Conservation (phyloP, 2,113 vertebrate species). For the Turnix velox region DNA sequence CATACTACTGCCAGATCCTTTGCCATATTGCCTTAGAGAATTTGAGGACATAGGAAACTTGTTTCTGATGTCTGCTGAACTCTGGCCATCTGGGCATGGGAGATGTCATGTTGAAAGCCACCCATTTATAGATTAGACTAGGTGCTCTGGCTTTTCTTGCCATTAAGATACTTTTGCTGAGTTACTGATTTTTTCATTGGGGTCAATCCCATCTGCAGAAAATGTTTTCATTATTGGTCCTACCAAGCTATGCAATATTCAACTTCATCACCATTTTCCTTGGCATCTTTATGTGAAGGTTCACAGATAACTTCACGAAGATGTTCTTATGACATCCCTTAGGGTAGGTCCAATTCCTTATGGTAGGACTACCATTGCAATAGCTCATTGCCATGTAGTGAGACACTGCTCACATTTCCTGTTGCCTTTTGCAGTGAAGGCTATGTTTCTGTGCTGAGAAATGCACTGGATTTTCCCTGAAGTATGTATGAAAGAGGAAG, state of each 20-base stretch:
- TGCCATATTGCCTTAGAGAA: neutral
- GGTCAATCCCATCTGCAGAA: neutral
- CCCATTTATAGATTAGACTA: neutral
- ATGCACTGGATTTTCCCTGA: neutral
- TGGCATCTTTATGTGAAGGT: neutral
- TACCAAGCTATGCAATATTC: neutral
- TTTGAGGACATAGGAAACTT: neutral
- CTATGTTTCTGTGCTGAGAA: neutral
- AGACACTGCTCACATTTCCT: neutral
- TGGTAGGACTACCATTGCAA: neutral
- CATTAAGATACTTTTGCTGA: neutral
- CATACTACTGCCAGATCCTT: neutral
- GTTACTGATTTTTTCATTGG: neutral
- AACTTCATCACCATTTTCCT: neutral
- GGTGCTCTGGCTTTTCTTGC: neutral
- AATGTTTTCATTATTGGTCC: neutral
- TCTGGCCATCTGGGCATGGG: neutral
- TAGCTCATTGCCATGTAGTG: neutral
- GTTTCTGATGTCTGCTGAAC: neutral
- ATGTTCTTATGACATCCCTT: neutral
- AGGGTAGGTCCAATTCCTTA: neutral
- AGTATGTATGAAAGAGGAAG: neutral
- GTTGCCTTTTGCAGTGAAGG: neutral
- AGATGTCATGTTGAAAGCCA: neutral
- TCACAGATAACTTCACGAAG: neutral